Percentiles rank a stretch among this genome's conserved stretches.
phyloP scores from a whole-genome alignment of 2,113 vertebrate genomes.

The Leucoraja erinaceus region DNA sequence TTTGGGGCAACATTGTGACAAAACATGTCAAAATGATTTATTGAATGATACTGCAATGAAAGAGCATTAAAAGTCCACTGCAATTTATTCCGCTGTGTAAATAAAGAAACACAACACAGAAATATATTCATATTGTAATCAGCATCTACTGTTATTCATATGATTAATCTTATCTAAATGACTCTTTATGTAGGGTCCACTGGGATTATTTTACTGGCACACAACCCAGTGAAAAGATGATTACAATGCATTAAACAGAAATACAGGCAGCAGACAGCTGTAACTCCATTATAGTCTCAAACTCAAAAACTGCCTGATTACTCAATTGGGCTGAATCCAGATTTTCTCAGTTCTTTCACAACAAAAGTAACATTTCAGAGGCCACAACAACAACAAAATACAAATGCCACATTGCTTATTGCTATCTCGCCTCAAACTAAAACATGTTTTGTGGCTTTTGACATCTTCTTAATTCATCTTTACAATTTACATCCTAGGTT shows the following conservation, averaged over 20 bases:
- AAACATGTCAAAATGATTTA: conserved; percentile 27
- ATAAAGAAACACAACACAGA: not conserved
- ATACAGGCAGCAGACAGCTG: conserved; percentile 22
- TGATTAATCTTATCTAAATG: conserved; percentile 29
- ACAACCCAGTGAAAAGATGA: conserved; percentile 5
- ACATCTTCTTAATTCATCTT: not conserved
- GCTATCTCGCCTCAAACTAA: not conserved
- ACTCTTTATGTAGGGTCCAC: conserved; percentile 15
- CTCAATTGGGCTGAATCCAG: not conserved
- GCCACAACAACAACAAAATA: not conserved
- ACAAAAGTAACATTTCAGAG: conserved; percentile 8
- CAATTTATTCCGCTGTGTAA: not conserved
- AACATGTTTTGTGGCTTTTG: not conserved
- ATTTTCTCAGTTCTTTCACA: not conserved
- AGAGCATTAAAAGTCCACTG: not conserved
- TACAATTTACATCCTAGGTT: not conserved
- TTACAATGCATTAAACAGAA: not conserved
- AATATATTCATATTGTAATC: conserved; percentile 22
- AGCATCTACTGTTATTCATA: conserved; percentile 30
- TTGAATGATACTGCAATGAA: conserved; percentile 9
- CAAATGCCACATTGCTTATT: not conserved
- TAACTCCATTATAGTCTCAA: not conserved
- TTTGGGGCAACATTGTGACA: not conserved
- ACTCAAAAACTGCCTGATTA: not conserved
- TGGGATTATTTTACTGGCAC: conserved; percentile 23